Evolutionary conservation across 2,888 invertebrate species (phyloP).

Genomic region (Iselma pallidipennis): DNA sequence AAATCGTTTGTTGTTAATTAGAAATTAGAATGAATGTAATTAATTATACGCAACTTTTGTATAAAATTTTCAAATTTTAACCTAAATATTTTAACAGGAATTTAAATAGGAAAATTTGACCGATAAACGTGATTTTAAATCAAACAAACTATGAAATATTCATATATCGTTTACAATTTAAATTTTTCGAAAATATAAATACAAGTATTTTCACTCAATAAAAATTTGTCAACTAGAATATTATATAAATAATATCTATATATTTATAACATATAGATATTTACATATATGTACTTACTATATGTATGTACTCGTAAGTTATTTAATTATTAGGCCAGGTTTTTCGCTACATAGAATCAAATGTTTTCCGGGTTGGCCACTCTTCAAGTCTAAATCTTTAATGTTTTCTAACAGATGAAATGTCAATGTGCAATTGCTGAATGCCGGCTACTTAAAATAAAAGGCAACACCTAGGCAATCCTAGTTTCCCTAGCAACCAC

Average conservation of each 20-base stretch:
- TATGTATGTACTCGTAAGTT: background rate
- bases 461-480: background rate
- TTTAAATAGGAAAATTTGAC: background rate
- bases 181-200: background rate
- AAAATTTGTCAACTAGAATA: no score
- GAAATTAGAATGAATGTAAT: no score
- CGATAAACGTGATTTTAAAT: background rate
- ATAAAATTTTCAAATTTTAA: background rate
- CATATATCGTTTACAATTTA: background rate
- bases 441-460: constrained; percentile 37
- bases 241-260: no score
- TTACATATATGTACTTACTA: no score
- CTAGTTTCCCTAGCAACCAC: background rate
- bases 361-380: constrained; percentile 39
- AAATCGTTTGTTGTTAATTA: no score
- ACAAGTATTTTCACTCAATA: no score
- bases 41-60: no score
- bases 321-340: constrained; percentile 7
- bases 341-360: constrained; percentile 1
- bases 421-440: constrained; percentile 36
- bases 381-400: constrained; percentile 32
- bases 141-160: background rate
- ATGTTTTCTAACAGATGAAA: constrained; percentile 31
- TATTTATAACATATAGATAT: no score
- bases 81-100: background rate